Conservation (phyloP, 2,797 vertebrate genomes). For the Aplochiton taeniatus region DNA sequence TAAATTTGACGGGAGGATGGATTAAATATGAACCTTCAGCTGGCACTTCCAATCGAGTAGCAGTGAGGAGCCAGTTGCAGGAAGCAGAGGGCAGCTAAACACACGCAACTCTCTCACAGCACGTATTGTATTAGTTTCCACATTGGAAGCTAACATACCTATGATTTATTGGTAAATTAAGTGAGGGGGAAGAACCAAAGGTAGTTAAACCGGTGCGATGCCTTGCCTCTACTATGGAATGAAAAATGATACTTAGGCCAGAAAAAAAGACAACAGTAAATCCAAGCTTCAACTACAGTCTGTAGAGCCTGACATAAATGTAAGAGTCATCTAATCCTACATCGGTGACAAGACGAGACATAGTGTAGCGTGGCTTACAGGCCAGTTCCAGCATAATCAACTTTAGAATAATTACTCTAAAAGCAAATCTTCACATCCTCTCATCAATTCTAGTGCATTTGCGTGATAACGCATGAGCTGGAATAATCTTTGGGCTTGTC, state of each 20-base stretch:
- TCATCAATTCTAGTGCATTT: constrained; percentile 20
- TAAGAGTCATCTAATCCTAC: too few relatives aligned
- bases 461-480: constrained; percentile 26
- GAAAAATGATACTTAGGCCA: too few relatives aligned
- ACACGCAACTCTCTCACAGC: neutral
- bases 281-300: too few relatives aligned
- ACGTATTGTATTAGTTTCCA: too few relatives aligned
- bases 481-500: constrained; percentile 27
- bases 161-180: too few relatives aligned
- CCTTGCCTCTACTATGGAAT: too few relatives aligned
- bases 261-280: too few relatives aligned
- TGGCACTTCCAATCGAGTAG: constrained; percentile 7
- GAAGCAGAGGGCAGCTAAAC: constrained; percentile 6
- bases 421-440: constrained; percentile 33
- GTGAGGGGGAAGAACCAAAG: too few relatives aligned
- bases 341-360: neutral
- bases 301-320: too few relatives aligned
- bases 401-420: constrained; percentile 47
- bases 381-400: constrained; percentile 10
- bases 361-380: neutral
- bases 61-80: constrained; percentile 8
- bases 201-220: too few relatives aligned
- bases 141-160: too few relatives aligned
- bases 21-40: constrained; percentile 1
- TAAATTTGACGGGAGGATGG: constrained; percentile 1